Conservation (phyloP, 1,140 invertebrate genomes). For the Papilio xuthus region DNA sequence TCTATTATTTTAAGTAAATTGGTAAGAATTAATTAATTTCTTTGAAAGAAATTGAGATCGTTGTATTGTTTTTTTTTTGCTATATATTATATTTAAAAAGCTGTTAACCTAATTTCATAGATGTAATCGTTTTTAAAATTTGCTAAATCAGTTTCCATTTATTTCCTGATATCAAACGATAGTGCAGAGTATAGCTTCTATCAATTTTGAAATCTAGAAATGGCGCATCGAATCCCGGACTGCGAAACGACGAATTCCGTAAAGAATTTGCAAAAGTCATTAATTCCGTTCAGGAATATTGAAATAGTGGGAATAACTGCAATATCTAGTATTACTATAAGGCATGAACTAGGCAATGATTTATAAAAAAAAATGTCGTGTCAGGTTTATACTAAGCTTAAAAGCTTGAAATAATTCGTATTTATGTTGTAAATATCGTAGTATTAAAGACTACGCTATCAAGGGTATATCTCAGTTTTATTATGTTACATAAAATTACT, state of each 20-base stretch:
- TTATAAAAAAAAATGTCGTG: too few species aligned
- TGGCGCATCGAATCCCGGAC: not conserved
- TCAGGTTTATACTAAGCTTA: too few species aligned
- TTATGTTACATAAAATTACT: too few species aligned
- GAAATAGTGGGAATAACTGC: not conserved
- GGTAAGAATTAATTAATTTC: too few species aligned
- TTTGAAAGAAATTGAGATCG: too few species aligned
- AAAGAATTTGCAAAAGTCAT: not conserved
- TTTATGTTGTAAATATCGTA: too few species aligned
- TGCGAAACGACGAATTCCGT: not conserved
- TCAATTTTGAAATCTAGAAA: not conserved
- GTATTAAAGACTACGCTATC: not conserved
- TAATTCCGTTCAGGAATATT: not conserved
- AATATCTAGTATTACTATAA: too few species aligned
- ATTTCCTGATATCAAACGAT: not conserved
- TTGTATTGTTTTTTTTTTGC: too few species aligned
- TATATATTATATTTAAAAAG: not conserved
- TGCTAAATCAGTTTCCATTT: not conserved
- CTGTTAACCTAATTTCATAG: not conserved
- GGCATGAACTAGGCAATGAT: too few species aligned
- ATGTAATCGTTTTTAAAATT: not conserved
- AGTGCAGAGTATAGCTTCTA: not conserved
- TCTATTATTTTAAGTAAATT: not conserved
- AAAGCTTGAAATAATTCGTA: too few species aligned
- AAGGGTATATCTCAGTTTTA: not conserved